Conservation (phyloP, 2,888 invertebrate species). For the Lapara coniferarum region DNA sequence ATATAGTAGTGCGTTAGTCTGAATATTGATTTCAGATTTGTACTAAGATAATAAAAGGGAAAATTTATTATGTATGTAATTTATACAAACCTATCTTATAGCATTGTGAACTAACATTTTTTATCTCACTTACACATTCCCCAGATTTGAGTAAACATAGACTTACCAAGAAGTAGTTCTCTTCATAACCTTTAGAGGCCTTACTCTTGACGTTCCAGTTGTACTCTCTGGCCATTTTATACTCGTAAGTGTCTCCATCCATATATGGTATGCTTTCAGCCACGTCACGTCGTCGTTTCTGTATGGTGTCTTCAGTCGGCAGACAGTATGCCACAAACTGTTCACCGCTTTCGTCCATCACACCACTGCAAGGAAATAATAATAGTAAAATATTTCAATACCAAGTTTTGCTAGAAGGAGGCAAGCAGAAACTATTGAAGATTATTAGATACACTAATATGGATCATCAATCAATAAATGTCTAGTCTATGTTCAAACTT, state of each 20-base stretch:
- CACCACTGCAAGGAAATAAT: constrained; percentile 87
- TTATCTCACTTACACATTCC: no score
- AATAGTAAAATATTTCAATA: background rate
- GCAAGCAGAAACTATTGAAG: no score
- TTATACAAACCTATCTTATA: no score
- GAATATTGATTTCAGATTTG: no score
- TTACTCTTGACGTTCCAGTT: constrained; percentile 99
- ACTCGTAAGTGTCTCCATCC: constrained; percentile 97
- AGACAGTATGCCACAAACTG: constrained; percentile 99
- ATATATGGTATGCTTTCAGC: constrained; percentile 90
- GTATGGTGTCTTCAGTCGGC: constrained; percentile 95
- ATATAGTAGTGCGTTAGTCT: no score
- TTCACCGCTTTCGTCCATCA: constrained; percentile 99
- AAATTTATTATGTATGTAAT: no score
- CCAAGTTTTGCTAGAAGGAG: no score
- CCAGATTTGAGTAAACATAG: no score
- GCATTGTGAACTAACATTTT: no score
- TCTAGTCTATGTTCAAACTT: background rate
- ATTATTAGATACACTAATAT: no score
- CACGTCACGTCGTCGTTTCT: constrained; percentile 93
- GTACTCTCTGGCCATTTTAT: constrained; percentile 98
- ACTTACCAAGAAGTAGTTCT: constrained; percentile 95
- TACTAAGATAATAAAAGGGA: no score
- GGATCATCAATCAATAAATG: no score
- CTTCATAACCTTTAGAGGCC: constrained; percentile 96